Conservation (phyloP, 1,140 invertebrate species). For the Popillia japonica region DNA sequence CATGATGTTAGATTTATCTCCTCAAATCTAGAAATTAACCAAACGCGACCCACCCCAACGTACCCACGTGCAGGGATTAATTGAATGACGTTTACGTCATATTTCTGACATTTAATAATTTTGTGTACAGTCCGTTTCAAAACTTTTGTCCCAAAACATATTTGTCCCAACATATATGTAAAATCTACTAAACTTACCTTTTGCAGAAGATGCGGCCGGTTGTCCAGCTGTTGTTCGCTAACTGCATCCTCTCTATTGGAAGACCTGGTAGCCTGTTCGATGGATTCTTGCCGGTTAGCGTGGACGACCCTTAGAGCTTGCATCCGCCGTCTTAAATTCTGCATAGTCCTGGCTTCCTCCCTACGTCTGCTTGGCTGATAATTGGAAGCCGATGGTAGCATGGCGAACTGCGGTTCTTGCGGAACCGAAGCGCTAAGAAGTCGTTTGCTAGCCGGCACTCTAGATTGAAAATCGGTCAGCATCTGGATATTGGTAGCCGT, state of each 20-base stretch:
- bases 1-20: too few species aligned
- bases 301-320: slow-evolving; percentile 56
- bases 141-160: too few species aligned
- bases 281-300: slow-evolving; percentile 48
- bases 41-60: too few species aligned
- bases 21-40: too few species aligned
- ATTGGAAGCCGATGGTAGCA: slow-evolving; percentile 51
- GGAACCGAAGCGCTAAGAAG: slow-evolving; percentile 48
- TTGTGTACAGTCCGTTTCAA: too few species aligned
- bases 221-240: slow-evolving; percentile 53
- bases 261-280: slow-evolving; percentile 36
- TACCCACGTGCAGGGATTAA: too few species aligned
- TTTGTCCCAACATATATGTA: too few species aligned
- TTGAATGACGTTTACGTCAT: too few species aligned
- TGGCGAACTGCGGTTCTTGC: slow-evolving; percentile 56
- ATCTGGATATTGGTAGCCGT: slow-evolving; percentile 49
- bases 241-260: slow-evolving; percentile 26
- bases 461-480: slow-evolving; percentile 51
- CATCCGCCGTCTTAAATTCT: slow-evolving; percentile 57
- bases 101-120: too few species aligned
- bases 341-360: slow-evolving; percentile 59
- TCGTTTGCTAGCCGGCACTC: slow-evolving; percentile 54
- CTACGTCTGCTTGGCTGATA: slow-evolving; percentile 58
- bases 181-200: too few species aligned
- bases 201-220: slow-evolving; percentile 58